Percentiles rank a stretch among this genome's conserved stretches.
Conservation (phyloP, 2,113 vertebrate genomes). For the Campylomormyrus tamandua region DNA sequence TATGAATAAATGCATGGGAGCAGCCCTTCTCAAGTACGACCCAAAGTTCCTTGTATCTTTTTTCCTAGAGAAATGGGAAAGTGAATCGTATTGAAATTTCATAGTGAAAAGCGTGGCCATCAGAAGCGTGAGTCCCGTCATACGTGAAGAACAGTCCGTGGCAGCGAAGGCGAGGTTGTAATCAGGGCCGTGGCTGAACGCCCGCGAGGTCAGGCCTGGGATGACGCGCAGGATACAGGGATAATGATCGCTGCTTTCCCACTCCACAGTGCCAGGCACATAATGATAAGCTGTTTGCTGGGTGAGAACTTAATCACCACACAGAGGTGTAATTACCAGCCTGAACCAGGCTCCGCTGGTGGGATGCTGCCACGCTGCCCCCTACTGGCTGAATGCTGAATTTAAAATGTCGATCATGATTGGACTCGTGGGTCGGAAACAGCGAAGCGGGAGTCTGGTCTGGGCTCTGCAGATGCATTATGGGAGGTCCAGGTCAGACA, state of each 20-base stretch:
- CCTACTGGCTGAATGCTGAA: background rate
- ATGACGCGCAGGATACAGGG: background rate
- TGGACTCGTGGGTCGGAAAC: background rate
- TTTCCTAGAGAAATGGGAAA: background rate
- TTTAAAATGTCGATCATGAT: background rate
- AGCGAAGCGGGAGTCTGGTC: background rate
- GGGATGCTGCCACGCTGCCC: background rate
- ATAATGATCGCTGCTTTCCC: background rate
- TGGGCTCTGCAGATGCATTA: background rate
- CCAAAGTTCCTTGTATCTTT: background rate
- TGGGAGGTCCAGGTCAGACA: background rate
- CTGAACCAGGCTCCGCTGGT: constrained; percentile 12
- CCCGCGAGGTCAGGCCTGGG: background rate
- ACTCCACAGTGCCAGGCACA: constrained; percentile 31
- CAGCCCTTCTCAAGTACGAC: background rate
- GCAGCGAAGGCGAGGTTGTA: background rate
- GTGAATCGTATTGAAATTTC: background rate
- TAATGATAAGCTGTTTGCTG: constrained; percentile 63
- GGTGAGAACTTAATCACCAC: constrained; percentile 64
- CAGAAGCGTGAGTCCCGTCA: background rate
- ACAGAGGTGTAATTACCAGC: constrained; percentile 60
- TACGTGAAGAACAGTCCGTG: background rate
- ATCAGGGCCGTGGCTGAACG: background rate
- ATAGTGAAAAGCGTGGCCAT: background rate
- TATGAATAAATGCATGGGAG: background rate